phyloP scores from a whole-genome alignment of 2,888 invertebrate genomes.

The Agrotis puta region DNA sequence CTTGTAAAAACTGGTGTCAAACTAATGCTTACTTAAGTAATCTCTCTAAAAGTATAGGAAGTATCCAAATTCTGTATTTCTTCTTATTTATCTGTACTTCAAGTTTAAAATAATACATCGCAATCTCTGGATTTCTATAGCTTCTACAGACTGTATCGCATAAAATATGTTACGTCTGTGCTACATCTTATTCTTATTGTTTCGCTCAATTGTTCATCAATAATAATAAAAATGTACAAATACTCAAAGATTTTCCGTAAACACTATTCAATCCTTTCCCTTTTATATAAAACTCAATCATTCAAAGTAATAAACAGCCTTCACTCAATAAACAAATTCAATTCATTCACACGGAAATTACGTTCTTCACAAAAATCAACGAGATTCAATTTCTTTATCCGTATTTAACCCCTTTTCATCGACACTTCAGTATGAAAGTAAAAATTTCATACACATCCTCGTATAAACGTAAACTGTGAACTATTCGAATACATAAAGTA shows the following conservation, averaged over 20 bases:
- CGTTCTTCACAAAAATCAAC: conserved; percentile 34
- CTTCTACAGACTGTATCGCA: too few species aligned
- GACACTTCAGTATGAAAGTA: conserved; percentile 24
- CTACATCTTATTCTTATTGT: not conserved
- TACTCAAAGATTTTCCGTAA: not conserved
- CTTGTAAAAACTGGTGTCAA: too few species aligned
- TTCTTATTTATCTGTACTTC: too few species aligned
- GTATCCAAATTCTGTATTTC: too few species aligned
- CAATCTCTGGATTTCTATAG: too few species aligned
- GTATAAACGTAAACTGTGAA: conserved; percentile 21
- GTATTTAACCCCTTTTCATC: conserved; percentile 34
- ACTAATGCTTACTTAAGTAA: too few species aligned
- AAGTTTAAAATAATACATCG: too few species aligned
- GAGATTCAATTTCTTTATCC: conserved; percentile 35
- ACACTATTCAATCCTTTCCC: not conserved
- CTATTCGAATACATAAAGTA: conserved; percentile 36
- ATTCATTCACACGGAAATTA: conserved; percentile 32
- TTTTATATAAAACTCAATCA: conserved; percentile 23
- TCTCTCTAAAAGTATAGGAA: too few species aligned
- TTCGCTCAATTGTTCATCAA: too few species aligned
- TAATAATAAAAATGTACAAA: not conserved
- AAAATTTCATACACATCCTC: conserved; percentile 5
- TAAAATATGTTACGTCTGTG: too few species aligned
- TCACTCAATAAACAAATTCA: conserved; percentile 31
- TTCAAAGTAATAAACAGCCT: conserved; percentile 12